These are phyloP conservation scores for Pheosia gnoma DNA, from an alignment of 2,888 invertebrate species.

Conservation along the genomic window DNA sequence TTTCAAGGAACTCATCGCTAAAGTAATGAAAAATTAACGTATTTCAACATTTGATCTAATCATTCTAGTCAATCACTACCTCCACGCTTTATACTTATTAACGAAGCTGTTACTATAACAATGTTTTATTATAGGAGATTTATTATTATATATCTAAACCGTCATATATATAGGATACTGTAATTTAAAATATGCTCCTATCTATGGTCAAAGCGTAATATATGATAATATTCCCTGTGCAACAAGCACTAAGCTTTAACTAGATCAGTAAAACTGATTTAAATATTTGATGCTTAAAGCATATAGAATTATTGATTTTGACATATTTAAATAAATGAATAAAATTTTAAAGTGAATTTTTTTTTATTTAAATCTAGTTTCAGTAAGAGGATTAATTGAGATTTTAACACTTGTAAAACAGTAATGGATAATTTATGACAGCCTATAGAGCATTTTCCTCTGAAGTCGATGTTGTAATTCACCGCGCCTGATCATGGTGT, in stretches of 20 bases:
- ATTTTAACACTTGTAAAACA: neutral
- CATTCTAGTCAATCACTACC: constrained; percentile 50
- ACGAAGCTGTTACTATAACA: constrained; percentile 23
- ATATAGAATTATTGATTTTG: constrained; percentile 16
- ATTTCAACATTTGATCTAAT: constrained; percentile 4
- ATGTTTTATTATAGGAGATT: constrained; percentile 9
- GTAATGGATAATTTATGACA: constrained; percentile 84
- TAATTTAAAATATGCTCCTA: too few relatives aligned
- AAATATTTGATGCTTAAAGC: constrained; percentile 22
- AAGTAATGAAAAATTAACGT: constrained; percentile 12
- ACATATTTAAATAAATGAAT: constrained; percentile 30
- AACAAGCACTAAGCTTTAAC: constrained; percentile 29
- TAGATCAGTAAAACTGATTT: constrained; percentile 52
- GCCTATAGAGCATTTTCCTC: constrained; percentile 97
- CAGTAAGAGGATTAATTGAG: neutral
- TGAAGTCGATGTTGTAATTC: constrained; percentile 98
- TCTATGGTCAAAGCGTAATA: too few relatives aligned
- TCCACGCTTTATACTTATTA: constrained; percentile 24
- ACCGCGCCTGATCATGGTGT: constrained; percentile 97
- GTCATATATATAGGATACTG: too few relatives aligned
- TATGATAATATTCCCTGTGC: neutral
- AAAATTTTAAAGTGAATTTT: constrained; percentile 12
- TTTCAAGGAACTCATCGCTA: constrained; percentile 62
- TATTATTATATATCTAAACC: too few relatives aligned
- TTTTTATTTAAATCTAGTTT: constrained; percentile 19